Conservation (phyloP, 2,888 invertebrate genomes). For the Hirtodrosophila trivittata region DNA sequence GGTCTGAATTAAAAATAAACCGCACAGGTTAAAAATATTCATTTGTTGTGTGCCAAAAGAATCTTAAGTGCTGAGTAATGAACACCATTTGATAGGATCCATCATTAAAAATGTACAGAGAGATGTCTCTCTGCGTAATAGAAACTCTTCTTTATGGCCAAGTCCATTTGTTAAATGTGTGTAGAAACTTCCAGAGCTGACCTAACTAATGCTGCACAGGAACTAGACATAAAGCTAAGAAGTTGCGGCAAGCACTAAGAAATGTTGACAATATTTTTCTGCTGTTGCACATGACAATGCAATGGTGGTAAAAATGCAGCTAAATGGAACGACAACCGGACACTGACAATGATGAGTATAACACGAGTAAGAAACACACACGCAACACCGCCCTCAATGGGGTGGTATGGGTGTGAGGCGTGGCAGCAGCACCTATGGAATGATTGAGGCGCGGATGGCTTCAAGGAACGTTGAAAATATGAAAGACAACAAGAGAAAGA, state of each 20-base stretch:
- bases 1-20: constrained; percentile 43
- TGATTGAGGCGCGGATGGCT: constrained; percentile 19
- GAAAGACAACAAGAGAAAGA: constrained; percentile 13
- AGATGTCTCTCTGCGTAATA: too few species aligned
- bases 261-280: constrained; percentile 68
- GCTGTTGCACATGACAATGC: constrained; percentile 60
- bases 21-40: constrained; percentile 29
- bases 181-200: too few species aligned
- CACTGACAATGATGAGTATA: constrained; percentile 26
- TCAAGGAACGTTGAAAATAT: constrained; percentile 12
- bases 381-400: neutral
- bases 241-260: constrained; percentile 40
- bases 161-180: too few species aligned
- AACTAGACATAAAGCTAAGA: too few species aligned
- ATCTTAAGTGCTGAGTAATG: neutral
- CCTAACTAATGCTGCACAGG: too few species aligned
- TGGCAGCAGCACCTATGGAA: constrained; percentile 39
- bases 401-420: too few species aligned
- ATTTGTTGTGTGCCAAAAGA: constrained; percentile 19
- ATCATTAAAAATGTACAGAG: too few species aligned
- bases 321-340: constrained; percentile 47
- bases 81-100: neutral
- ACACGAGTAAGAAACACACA: constrained; percentile 3
- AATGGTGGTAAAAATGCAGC: constrained; percentile 29
- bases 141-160: neutral